Evolutionary conservation across 2,797 vertebrate genomes (phyloP).

Genomic region (Ataeniobius toweri): DNA sequence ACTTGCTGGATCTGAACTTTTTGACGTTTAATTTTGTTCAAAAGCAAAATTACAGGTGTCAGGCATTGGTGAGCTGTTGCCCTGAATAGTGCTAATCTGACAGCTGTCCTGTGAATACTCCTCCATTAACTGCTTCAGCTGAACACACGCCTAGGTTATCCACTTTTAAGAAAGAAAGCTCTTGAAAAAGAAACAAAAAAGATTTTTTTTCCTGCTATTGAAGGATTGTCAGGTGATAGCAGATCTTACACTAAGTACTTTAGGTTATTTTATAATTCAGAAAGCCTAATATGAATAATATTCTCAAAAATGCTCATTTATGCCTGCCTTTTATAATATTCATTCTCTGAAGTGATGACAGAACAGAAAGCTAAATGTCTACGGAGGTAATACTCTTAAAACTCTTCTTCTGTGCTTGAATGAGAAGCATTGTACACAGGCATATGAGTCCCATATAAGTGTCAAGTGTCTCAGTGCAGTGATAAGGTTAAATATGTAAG

Average conservation of each 20-base stretch:
- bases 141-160: slow-evolving; percentile 28
- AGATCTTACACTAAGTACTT: slow-evolving; percentile 40
- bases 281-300: slow-evolving; percentile 75
- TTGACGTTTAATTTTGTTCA: slow-evolving; percentile 5
- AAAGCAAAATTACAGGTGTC: slow-evolving; percentile 1
- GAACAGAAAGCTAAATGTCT: slow-evolving; percentile 32
- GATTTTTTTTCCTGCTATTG: slow-evolving; percentile 32
- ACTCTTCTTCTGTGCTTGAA: slow-evolving; percentile 9
- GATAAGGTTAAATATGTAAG: slow-evolving; percentile 31
- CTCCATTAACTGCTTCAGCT: slow-evolving; percentile 17
- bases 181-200: slow-evolving; percentile 53
- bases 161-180: slow-evolving; percentile 21
- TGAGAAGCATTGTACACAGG: slow-evolving; percentile 20
- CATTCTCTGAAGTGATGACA: slow-evolving; percentile 24
- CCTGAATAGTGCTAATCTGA: slow-evolving; percentile 19
- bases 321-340: slow-evolving; percentile 51
- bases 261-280: slow-evolving; percentile 54
- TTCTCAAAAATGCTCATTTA: slow-evolving; percentile 59
- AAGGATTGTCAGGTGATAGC: slow-evolving; percentile 37
- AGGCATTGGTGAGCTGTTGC: not conserved
- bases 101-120: slow-evolving; percentile 22
- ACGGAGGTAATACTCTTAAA: slow-evolving; percentile 12
- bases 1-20: not conserved
- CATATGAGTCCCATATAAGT: slow-evolving; percentile 16
- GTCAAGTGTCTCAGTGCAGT: slow-evolving; percentile 21